Percentiles rank a stretch among this genome's conserved stretches.
phyloP scores from a whole-genome alignment of 2,797 vertebrate species.

The Tokudaia muenninki region DNA sequence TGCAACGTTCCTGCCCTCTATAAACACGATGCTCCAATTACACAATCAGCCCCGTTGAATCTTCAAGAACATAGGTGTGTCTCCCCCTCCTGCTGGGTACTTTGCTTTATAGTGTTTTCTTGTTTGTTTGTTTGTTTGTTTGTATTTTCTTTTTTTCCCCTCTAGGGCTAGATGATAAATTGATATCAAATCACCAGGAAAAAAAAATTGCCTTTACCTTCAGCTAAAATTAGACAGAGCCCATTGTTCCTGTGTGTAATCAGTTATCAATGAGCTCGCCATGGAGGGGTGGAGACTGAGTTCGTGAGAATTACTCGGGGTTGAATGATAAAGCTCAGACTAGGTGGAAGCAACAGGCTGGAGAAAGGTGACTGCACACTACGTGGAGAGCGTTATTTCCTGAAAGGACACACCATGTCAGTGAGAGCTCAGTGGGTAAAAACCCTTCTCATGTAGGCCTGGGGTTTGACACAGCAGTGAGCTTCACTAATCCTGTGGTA shows the following conservation, averaged over 20 bases:
- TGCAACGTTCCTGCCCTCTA: not conserved
- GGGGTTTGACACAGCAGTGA: too few relatives aligned
- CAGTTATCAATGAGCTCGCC: not conserved
- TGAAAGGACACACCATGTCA: not conserved
- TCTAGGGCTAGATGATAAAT: not conserved
- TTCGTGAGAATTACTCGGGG: not conserved
- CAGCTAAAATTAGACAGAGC: not conserved
- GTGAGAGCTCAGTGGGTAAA: not conserved
- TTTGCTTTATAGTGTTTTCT: not conserved
- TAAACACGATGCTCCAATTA: not conserved
- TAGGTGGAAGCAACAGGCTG: not conserved
- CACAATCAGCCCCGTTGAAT: too few relatives aligned
- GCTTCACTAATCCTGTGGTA: not conserved
- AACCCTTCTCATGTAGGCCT: not conserved
- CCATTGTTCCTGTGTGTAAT: not conserved
- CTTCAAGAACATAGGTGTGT: not conserved
- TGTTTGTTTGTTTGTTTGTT: not conserved
- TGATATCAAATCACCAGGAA: not conserved
- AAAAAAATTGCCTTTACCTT: not conserved
- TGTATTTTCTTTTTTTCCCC: not conserved
- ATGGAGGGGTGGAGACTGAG: not conserved
- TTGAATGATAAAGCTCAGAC: not conserved
- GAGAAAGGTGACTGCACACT: not conserved
- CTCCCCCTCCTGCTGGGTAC: not conserved
- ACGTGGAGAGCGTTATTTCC: not conserved